These are phyloP conservation scores for Prunella himalayana DNA, from an alignment of 2,113 vertebrate species.

Conservation along the genomic window DNA sequence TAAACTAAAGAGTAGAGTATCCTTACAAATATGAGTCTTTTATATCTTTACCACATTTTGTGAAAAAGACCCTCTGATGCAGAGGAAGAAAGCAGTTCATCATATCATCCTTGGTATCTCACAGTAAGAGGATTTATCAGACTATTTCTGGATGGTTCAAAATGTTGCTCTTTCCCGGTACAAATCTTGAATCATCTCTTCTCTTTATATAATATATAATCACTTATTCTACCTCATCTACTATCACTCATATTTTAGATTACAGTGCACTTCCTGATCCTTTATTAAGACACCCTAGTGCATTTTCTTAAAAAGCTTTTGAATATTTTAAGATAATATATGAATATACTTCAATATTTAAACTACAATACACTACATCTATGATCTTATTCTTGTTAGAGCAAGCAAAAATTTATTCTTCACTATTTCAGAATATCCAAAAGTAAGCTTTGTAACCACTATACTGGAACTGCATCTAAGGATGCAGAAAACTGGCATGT, in stretches of 20 bases:
- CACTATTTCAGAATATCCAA: background rate
- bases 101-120: background rate
- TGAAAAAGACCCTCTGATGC: fast-evolving
- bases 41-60: background rate
- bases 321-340: background rate
- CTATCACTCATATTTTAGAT: background rate
- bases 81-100: background rate
- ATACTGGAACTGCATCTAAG: background rate
- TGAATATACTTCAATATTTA: background rate
- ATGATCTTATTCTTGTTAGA: background rate
- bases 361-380: background rate
- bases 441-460: background rate
- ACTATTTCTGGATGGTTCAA: background rate
- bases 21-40: background rate
- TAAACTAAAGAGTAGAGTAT: background rate
- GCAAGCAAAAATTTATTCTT: background rate
- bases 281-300: background rate
- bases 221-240: background rate
- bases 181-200: background rate
- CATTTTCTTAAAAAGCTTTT: background rate
- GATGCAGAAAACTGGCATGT: background rate
- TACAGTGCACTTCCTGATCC: background rate
- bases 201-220: background rate
- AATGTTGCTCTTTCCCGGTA: background rate
- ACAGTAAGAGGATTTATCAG: background rate